A percentile compares a stretch with the other conserved stretches of the same genome.
phyloP scores from a whole-genome alignment of 2,113 vertebrate species.

The Todiramphus chloris region DNA sequence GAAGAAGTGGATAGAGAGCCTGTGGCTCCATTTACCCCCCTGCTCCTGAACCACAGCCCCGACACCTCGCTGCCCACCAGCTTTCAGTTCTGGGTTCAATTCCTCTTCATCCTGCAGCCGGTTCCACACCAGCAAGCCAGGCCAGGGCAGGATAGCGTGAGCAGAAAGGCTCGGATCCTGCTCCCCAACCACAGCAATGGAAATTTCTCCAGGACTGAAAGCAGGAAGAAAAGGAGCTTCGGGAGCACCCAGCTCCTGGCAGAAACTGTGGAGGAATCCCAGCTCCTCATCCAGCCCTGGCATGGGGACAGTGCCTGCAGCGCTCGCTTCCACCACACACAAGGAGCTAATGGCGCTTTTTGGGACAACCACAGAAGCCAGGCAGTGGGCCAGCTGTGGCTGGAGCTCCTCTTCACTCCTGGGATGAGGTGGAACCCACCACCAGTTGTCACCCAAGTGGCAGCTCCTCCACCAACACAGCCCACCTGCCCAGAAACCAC shows the following conservation, averaged over 20 bases:
- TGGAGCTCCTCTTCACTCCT: neutral
- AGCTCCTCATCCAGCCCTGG: neutral
- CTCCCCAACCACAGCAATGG: accelerated
- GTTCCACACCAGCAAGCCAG: neutral
- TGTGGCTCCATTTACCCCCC: neutral
- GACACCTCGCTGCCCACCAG: neutral
- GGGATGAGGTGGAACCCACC: neutral
- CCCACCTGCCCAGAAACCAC: accelerated
- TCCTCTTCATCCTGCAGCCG: neutral
- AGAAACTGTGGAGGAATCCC: neutral
- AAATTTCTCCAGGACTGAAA: neutral
- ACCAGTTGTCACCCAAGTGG: neutral
- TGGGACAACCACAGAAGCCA: neutral
- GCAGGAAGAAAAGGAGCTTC: neutral
- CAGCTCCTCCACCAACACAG: neutral
- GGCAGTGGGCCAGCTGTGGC: accelerated
- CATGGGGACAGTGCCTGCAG: accelerated
- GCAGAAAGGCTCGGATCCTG: neutral
- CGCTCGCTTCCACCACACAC: accelerated
- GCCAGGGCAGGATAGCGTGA: accelerated
- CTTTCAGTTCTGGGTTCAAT: slow-evolving; percentile 3
- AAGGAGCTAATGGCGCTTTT: neutral
- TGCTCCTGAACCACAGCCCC: neutral
- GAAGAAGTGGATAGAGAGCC: neutral
- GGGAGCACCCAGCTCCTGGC: neutral